These are phyloP conservation scores for Holcopasites calliopsidis DNA, from an alignment of 1,140 invertebrate species.

Conservation along the genomic window DNA sequence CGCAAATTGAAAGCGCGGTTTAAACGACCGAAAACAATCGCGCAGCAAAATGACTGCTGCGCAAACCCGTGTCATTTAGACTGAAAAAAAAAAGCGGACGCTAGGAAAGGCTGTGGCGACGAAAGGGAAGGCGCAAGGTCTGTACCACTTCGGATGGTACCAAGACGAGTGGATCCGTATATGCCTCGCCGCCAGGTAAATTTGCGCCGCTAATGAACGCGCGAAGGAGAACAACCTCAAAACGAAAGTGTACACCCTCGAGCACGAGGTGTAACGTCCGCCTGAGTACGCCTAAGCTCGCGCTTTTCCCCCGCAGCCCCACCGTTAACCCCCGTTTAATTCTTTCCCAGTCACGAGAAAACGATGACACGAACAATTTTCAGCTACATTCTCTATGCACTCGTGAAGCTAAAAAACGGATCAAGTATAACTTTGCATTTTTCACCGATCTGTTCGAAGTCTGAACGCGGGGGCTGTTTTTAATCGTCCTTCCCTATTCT, in stretches of 20 bases:
- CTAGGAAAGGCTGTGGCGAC: slow-evolving; percentile 9
- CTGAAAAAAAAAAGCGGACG: neutral
- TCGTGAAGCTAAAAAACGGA: no score
- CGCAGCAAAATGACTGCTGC: neutral
- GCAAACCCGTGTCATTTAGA: neutral
- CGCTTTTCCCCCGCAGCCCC: neutral
- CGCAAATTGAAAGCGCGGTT: no score
- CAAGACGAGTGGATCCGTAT: slow-evolving; percentile 16
- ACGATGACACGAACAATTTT: neutral
- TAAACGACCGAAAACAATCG: neutral
- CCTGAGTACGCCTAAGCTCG: slow-evolving; percentile 33
- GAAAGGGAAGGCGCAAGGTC: slow-evolving; percentile 21
- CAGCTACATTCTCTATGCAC: neutral
- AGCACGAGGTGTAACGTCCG: slow-evolving; percentile 54
- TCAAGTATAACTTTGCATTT: neutral
- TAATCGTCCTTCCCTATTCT: no score
- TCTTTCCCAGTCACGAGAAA: neutral
- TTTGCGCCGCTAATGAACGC: slow-evolving; percentile 76
- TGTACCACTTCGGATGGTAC: slow-evolving; percentile 16
- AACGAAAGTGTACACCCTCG: slow-evolving; percentile 70
- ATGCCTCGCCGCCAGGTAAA: slow-evolving; percentile 65
- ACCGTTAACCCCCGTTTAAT: slow-evolving; percentile 22
- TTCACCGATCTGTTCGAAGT: neutral
- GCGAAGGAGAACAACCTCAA: slow-evolving; percentile 66
- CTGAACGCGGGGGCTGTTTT: no score